A percentile compares a stretch with the other conserved stretches of the same genome.
phyloP scores from a whole-genome alignment of 92 coral and sea anemone species.

The Phenganax stokvisi region DNA sequence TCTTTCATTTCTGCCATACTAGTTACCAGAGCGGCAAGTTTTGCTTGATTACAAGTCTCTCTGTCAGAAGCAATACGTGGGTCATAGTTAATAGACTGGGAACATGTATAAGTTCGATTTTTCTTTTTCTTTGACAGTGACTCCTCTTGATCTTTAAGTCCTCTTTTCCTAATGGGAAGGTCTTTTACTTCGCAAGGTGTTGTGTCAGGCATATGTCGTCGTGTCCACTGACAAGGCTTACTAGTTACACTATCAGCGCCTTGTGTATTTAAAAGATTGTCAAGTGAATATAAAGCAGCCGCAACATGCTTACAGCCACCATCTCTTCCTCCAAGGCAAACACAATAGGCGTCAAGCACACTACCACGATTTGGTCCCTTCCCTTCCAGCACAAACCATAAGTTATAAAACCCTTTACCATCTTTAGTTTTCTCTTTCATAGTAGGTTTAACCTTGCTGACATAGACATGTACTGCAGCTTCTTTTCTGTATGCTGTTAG shows the following conservation, averaged over 20 bases:
- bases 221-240: constrained; percentile 56
- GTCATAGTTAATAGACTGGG: background rate
- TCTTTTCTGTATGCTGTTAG: constrained; percentile 45
- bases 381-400: constrained; percentile 50
- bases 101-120: background rate
- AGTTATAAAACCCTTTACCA: constrained; percentile 44
- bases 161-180: constrained; percentile 48
- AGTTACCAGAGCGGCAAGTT: background rate
- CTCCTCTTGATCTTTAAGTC: constrained; percentile 15
- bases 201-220: constrained; percentile 43
- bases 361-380: constrained; percentile 45
- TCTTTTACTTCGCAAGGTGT: constrained; percentile 50
- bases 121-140: background rate
- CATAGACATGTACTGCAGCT: constrained; percentile 54
- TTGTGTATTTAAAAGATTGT: constrained; percentile 50
- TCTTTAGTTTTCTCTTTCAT: constrained; percentile 52
- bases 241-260: constrained; percentile 55
- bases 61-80: background rate
- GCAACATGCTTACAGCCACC: constrained; percentile 64
- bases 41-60: background rate
- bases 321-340: constrained; percentile 58
- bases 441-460: constrained; percentile 44
- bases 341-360: constrained; percentile 51
- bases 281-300: constrained; percentile 62
- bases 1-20: background rate